phyloP scores from a whole-genome alignment of 2,888 invertebrate genomes.

The Andrena fulva region DNA sequence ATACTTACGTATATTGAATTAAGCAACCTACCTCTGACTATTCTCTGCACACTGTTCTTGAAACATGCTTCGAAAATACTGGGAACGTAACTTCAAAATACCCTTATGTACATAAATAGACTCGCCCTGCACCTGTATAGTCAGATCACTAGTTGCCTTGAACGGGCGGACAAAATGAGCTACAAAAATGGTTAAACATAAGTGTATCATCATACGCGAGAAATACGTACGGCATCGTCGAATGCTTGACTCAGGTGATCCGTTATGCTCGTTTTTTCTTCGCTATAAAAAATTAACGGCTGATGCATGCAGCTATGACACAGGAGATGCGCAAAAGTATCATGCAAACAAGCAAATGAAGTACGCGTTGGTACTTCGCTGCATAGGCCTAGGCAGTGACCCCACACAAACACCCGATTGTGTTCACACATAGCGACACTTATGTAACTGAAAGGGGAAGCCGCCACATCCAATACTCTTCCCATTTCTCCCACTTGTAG shows the following conservation, averaged over 20 bases:
- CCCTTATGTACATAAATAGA: conserved; percentile 87
- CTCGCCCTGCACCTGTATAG: conserved; percentile 86
- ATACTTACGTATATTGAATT: too few relatives aligned
- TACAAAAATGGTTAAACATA: not conserved
- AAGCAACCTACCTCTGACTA: conserved; percentile 79
- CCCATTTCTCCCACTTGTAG: conserved; percentile 74
- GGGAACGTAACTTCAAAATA: conserved; percentile 87
- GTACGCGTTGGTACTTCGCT: conserved; percentile 85
- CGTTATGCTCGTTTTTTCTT: not conserved
- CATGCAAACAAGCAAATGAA: conserved; percentile 86
- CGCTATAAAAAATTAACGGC: conserved; percentile 70
- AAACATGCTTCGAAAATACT: conserved; percentile 88
- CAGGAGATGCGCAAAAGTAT: conserved; percentile 87
- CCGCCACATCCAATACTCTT: conserved; percentile 87
- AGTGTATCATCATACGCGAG: not conserved
- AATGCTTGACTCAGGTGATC: not conserved
- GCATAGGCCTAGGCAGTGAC: conserved; percentile 86
- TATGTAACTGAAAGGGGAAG: conserved; percentile 87
- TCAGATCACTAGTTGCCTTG: conserved; percentile 87
- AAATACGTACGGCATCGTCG: conserved; percentile 78
- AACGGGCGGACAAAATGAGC: conserved; percentile 5
- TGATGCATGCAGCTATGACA: conserved; percentile 86
- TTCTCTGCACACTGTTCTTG: conserved; percentile 87
- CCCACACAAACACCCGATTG: conserved; percentile 88
- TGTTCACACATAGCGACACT: conserved; percentile 87